phyloP scores from a whole-genome alignment of 2,113 vertebrate genomes.

The Corydoras sp. region DNA sequence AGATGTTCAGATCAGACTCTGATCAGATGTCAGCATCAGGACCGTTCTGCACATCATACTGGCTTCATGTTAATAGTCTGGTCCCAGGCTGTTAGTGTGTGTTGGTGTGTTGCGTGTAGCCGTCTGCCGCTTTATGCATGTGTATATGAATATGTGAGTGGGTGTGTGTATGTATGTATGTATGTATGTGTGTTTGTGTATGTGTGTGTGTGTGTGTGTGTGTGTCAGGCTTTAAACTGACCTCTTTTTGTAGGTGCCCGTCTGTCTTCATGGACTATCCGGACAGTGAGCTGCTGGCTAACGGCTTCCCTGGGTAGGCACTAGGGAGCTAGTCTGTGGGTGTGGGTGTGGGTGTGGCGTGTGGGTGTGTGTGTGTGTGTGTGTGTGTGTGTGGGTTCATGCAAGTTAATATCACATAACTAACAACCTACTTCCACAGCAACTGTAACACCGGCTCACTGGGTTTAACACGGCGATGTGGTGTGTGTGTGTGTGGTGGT shows the following conservation, averaged over 20 bases:
- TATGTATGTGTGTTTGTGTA: constrained; percentile 2
- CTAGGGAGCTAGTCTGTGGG: constrained; percentile 46
- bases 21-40: too few species aligned
- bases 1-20: too few species aligned
- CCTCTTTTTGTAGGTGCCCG: constrained; percentile 75
- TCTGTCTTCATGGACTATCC: constrained; percentile 76
- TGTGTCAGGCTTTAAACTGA: constrained; percentile 62
- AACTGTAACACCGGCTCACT: constrained; percentile 6
- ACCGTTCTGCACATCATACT: too few species aligned
- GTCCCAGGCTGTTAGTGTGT: background rate
- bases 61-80: too few species aligned
- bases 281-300: constrained; percentile 74
- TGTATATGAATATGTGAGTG: constrained; percentile 35
- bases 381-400: background rate
- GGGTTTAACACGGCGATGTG: background rate
- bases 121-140: constrained; percentile 31
- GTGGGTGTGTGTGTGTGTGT: background rate
- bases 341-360: too few species aligned
- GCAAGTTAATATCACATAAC: too few species aligned
- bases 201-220: constrained; percentile 35
- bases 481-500: background rate
- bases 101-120: constrained; percentile 20
- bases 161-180: constrained; percentile 34
- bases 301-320: constrained; percentile 73
- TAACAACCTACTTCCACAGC: background rate